Evolutionary conservation across 2,888 invertebrate genomes (phyloP).

Genomic region (Ormyrus labotus): DNA sequence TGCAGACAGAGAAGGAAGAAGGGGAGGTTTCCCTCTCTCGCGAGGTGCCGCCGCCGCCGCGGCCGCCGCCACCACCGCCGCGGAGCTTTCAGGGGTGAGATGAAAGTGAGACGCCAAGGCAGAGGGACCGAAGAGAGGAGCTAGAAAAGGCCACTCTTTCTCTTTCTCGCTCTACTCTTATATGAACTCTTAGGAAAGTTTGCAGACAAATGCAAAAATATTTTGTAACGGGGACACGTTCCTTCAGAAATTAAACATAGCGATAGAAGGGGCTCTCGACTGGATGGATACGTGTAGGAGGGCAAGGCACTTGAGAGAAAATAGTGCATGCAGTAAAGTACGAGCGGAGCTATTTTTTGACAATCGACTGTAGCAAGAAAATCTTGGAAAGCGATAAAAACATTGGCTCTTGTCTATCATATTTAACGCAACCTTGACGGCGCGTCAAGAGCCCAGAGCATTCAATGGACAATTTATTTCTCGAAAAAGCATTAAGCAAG

Average conservation of each 20-base stretch:
- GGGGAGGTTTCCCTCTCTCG: constrained; percentile 30
- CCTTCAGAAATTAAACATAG: constrained; percentile 71
- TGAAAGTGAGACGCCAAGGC: constrained; percentile 60
- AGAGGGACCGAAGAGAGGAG: constrained; percentile 51
- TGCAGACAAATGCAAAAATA: constrained; percentile 73
- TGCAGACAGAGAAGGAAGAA: constrained; percentile 44
- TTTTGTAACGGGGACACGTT: constrained; percentile 73
- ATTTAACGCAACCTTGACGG: no score
- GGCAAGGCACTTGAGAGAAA: constrained; percentile 19
- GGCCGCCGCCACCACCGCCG: neutral
- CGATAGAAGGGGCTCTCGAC: constrained; percentile 56
- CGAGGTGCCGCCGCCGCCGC: constrained; percentile 29
- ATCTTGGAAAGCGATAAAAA: no score
- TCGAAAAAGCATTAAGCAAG: no score
- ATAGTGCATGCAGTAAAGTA: constrained; percentile 4
- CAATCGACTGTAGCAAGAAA: neutral
- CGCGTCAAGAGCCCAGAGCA: no score
- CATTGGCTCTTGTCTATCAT: no score
- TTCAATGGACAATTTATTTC: no score
- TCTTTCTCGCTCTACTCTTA: constrained; percentile 67
- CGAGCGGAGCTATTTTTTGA: neutral
- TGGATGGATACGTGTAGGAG: neutral
- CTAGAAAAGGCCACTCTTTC: constrained; percentile 47
- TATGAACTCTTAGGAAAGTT: constrained; percentile 72
- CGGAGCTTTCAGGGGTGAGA: constrained; percentile 31